Conservation (phyloP, 1,140 invertebrate genomes). For the Ceratina japonica region DNA sequence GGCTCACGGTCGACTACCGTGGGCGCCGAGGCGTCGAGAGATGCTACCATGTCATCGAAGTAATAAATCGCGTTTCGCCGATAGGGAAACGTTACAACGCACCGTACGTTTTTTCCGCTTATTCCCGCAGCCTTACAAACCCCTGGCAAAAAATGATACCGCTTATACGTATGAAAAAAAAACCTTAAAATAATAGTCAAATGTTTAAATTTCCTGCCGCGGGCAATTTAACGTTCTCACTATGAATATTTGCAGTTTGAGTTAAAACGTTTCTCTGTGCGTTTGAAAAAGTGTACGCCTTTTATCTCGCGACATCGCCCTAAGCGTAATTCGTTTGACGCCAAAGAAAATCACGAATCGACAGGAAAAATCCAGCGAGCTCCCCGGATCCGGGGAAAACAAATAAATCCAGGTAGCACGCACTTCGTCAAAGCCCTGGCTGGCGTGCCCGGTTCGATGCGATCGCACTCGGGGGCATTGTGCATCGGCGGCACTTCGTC, state of each 20-base stretch:
- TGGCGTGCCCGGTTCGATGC: constrained; percentile 56
- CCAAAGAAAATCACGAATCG: constrained; percentile 4
- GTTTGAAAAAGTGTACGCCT: too few species aligned
- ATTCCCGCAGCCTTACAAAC: too few species aligned
- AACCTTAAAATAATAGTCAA: too few species aligned
- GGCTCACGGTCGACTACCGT: constrained; percentile 51
- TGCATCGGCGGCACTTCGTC: constrained; percentile 57
- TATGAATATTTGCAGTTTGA: too few species aligned
- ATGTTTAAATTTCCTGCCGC: too few species aligned
- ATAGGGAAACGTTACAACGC: background rate
- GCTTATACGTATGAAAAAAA: too few species aligned
- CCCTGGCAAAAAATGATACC: too few species aligned
- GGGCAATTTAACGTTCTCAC: too few species aligned
- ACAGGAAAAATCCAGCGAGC: background rate
- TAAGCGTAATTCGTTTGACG: too few species aligned
- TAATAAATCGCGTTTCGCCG: constrained; percentile 44
- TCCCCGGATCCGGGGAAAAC: background rate
- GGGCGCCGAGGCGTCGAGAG: constrained; percentile 45
- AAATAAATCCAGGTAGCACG: constrained; percentile 48
- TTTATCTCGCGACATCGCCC: background rate
- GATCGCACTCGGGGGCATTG: constrained; percentile 60
- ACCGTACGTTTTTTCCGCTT: too few species aligned
- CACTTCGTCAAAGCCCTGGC: constrained; percentile 53
- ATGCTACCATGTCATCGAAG: constrained; percentile 34
- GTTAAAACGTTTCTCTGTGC: too few species aligned